phyloP scores from a whole-genome alignment of 2,113 vertebrate species.

The Morone saxatilis region DNA sequence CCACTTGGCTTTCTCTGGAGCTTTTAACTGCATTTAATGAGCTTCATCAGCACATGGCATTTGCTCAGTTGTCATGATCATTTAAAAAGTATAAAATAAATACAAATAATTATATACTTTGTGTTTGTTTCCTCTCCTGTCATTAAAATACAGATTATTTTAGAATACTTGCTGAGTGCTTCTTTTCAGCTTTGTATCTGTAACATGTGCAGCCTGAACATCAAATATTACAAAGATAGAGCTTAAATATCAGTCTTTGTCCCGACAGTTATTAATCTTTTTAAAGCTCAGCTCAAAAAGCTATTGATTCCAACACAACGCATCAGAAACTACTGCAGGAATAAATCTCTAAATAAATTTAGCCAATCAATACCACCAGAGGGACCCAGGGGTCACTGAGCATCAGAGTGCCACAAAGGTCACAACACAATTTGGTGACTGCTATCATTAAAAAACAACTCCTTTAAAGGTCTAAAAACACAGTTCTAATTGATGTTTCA shows the following conservation, averaged over 20 bases:
- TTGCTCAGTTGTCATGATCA: not conserved
- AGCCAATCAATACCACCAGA: slow-evolving; percentile 64
- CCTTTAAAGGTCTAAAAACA: not conserved
- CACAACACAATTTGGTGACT: not conserved
- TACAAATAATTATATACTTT: not conserved
- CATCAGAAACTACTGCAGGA: not conserved
- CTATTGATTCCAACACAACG: not conserved
- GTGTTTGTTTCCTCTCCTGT: not conserved
- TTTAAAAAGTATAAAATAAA: not conserved
- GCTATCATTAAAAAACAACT: no score
- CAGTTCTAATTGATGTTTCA: not conserved
- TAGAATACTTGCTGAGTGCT: not conserved
- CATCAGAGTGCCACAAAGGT: slow-evolving; percentile 1
- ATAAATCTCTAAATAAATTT: not conserved
- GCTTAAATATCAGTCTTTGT: not conserved
- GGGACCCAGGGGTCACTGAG: slow-evolving; percentile 62
- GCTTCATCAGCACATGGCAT: not conserved
- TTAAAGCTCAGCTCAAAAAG: not conserved
- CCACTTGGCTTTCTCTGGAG: no score
- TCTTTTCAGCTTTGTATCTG: not conserved
- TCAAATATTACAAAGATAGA: not conserved
- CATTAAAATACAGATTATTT: not conserved
- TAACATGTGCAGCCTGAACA: not conserved
- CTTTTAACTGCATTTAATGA: not conserved
- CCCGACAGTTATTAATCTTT: not conserved